Conservation (phyloP, 2,797 vertebrate genomes). For the Chromobotia macracanthus region DNA sequence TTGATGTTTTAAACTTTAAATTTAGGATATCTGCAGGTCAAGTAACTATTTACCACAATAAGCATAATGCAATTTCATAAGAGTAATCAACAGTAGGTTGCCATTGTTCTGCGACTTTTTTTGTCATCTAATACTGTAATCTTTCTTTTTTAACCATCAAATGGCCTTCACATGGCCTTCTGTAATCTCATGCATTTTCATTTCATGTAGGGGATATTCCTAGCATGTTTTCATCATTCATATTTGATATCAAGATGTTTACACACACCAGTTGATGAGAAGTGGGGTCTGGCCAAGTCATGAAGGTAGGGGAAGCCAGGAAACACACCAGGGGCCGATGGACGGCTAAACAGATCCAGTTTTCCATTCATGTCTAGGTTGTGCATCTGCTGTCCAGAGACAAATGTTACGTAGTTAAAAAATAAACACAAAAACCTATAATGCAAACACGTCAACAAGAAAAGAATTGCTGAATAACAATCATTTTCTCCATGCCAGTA, state of each 20-base stretch:
- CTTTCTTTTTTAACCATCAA: neutral
- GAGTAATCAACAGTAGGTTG: neutral
- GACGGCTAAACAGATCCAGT: slow-evolving; percentile 93
- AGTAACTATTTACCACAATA: neutral
- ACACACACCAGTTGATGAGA: slow-evolving; percentile 86
- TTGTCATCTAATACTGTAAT: too few species aligned
- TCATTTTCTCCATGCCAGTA: neutral
- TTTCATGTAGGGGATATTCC: too few species aligned
- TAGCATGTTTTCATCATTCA: neutral
- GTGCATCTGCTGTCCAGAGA: slow-evolving; percentile 87
- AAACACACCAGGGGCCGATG: slow-evolving; percentile 89
- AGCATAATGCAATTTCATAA: neutral
- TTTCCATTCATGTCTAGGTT: slow-evolving; percentile 95
- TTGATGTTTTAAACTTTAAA: neutral
- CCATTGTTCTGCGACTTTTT: neutral
- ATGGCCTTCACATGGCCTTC: neutral
- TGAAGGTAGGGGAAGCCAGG: slow-evolving; percentile 93
- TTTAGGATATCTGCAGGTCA: neutral
- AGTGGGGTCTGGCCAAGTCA: slow-evolving; percentile 92
- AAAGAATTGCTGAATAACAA: neutral
- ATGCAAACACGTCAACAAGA: too few species aligned
- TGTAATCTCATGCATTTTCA: too few species aligned
- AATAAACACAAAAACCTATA: too few species aligned
- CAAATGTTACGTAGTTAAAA: neutral
- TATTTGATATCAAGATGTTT: neutral